Evolutionary conservation across 2,797 vertebrate genomes (phyloP).

Genomic region (Rhyacichthys aspro): DNA sequence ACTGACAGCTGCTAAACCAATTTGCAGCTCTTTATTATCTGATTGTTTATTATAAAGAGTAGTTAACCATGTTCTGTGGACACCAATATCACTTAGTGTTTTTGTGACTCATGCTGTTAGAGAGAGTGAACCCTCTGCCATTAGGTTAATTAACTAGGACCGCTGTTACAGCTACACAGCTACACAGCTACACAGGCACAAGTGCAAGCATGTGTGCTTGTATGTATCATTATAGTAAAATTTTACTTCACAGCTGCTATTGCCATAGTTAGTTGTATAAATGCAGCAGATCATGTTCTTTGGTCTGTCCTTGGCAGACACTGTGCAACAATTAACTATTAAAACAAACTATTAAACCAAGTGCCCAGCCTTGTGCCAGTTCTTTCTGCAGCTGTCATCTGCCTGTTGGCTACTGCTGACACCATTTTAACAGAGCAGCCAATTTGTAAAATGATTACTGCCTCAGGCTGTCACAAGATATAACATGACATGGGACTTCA

Average conservation of each 20-base stretch:
- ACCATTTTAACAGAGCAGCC: slow-evolving; percentile 31
- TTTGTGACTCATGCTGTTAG: slow-evolving; percentile 20
- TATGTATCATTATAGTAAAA: slow-evolving; percentile 15
- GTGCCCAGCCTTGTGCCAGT: slow-evolving; percentile 3
- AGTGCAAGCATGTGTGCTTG: neutral
- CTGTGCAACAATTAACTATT: slow-evolving; percentile 4
- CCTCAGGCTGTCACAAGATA: slow-evolving; percentile 15
- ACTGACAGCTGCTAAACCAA: slow-evolving; percentile 3
- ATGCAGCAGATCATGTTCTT: neutral
- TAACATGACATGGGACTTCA: slow-evolving; percentile 4
- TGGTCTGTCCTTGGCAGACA: neutral
- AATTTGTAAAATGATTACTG: slow-evolving; percentile 42
- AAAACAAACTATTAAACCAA: slow-evolving; percentile 14
- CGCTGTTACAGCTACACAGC: slow-evolving; percentile 30
- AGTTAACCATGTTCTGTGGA: slow-evolving; percentile 14
- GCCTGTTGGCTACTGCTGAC: slow-evolving; percentile 32
- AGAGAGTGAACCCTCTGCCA: slow-evolving; percentile 33
- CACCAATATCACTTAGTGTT: slow-evolving; percentile 12
- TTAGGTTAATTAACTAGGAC: slow-evolving; percentile 59
- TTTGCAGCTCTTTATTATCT: too few species aligned
- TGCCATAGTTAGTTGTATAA: neutral
- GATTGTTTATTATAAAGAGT: slow-evolving; percentile 13
- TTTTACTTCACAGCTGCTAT: slow-evolving; percentile 26
- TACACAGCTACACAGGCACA: too few species aligned
- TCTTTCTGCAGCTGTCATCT: slow-evolving; percentile 20